These are phyloP conservation scores for Uria aalge DNA, from an alignment of 2,113 vertebrate species.

Conservation along the genomic window DNA sequence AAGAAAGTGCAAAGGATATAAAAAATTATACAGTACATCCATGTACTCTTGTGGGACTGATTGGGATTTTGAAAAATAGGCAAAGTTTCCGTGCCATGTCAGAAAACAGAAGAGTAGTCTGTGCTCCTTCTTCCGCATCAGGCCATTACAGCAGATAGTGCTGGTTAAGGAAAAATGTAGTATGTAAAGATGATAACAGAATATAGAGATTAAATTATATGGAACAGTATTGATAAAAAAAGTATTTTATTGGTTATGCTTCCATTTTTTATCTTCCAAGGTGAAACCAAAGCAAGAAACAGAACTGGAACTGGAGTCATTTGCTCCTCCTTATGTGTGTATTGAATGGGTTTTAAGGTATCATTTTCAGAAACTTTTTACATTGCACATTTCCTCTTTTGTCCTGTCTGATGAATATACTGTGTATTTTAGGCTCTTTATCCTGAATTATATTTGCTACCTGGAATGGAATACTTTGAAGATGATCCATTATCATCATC, in stretches of 20 bases:
- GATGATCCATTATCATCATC: conserved; percentile 69
- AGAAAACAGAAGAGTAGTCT: not conserved
- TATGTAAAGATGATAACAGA: not conserved
- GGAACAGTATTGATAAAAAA: not conserved
- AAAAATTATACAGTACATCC: not conserved
- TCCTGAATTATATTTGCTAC: conserved; percentile 90
- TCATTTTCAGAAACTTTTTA: not conserved
- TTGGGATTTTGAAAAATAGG: not conserved
- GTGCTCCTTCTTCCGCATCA: not conserved
- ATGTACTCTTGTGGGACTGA: not conserved
- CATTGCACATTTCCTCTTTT: not conserved
- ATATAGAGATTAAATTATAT: not conserved
- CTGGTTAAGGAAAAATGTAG: not conserved
- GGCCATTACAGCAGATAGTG: not conserved
- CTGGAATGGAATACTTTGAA: conserved; percentile 71
- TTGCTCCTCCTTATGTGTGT: conserved; percentile 90
- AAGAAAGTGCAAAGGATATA: not conserved
- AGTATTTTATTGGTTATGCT: not conserved
- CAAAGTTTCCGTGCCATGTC: not conserved
- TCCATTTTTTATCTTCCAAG: conserved; percentile 64
- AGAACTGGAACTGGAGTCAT: conserved; percentile 87
- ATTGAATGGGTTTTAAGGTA: not conserved
- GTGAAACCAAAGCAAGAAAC: conserved; percentile 88
- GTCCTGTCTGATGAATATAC: not conserved
- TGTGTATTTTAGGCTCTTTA: conserved; percentile 80